phyloP scores from a whole-genome alignment of 1,140 invertebrate genomes.

The Cryptotermes secundus region DNA sequence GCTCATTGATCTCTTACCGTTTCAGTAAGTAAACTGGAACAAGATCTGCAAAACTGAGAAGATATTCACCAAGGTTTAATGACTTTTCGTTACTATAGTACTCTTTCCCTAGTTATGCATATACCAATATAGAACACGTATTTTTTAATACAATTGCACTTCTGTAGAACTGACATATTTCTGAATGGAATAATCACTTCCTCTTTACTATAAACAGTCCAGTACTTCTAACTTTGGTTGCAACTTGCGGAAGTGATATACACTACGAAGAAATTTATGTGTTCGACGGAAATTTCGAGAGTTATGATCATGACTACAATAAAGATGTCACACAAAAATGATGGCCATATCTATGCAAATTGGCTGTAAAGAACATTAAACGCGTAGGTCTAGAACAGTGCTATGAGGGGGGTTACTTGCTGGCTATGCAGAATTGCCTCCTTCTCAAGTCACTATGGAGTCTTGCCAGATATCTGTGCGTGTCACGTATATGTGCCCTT shows the following conservation, averaged over 20 bases:
- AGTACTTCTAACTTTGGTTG: neutral
- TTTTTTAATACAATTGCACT: too few relatives aligned
- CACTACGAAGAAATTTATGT: neutral
- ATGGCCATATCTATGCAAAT: constrained; percentile 13
- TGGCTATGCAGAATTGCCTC: neutral
- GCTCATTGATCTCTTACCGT: too few relatives aligned
- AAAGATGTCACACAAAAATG: neutral
- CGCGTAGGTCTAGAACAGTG: neutral
- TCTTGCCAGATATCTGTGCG: neutral
- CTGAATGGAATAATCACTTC: too few relatives aligned
- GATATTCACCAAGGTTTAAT: too few relatives aligned
- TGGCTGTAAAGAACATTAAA: neutral
- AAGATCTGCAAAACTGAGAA: too few relatives aligned
- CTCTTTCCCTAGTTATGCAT: too few relatives aligned
- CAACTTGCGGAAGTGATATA: neutral
- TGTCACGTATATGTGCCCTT: neutral
- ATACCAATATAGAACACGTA: too few relatives aligned
- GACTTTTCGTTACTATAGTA: too few relatives aligned
- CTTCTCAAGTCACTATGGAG: neutral
- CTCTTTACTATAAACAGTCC: neutral
- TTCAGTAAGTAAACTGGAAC: too few relatives aligned
- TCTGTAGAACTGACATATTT: too few relatives aligned
- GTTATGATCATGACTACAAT: neutral
- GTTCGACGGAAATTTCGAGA: neutral
- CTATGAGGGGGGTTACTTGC: neutral